A percentile compares a stretch with the other conserved stretches of the same genome.
Conservation (phyloP, 2,888 invertebrate species). For the Meta bourneti region DNA sequence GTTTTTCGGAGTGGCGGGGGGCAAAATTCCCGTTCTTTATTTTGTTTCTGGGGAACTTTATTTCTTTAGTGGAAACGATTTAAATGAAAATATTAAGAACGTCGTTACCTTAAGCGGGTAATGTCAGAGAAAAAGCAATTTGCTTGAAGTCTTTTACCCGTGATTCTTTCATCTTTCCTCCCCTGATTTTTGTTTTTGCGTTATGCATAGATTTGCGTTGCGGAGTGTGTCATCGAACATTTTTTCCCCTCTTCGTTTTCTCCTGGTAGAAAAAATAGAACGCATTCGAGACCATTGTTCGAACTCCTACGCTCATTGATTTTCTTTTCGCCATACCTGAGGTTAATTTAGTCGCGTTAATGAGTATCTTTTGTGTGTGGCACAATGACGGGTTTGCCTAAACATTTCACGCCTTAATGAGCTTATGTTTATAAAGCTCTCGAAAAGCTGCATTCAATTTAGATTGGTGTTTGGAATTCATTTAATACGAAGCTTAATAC, state of each 20-base stretch:
- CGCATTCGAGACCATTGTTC: conserved; percentile 35
- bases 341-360: conserved; percentile 27
- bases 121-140: conserved; percentile 58
- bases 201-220: neutral
- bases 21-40: conserved; percentile 30
- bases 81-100: conserved; percentile 63
- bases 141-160: conserved; percentile 36
- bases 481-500: neutral
- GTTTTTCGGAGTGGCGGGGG: conserved; percentile 14
- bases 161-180: conserved; percentile 37
- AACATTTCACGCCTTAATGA: neutral
- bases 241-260: conserved; percentile 6
- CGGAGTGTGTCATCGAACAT: conserved; percentile 19
- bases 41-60: conserved; percentile 31
- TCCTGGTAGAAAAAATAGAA: neutral
- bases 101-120: conserved; percentile 54
- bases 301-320: neutral
- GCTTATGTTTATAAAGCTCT: neutral
- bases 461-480: neutral
- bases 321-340: neutral
- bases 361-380: conserved; percentile 23
- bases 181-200: conserved; percentile 5
- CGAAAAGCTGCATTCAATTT: neutral
- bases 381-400: conserved; percentile 2
- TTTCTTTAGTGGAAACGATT: conserved; percentile 58